Evolutionary conservation across 1,140 invertebrate genomes (phyloP).

Genomic region (Drosophila santomea): DNA sequence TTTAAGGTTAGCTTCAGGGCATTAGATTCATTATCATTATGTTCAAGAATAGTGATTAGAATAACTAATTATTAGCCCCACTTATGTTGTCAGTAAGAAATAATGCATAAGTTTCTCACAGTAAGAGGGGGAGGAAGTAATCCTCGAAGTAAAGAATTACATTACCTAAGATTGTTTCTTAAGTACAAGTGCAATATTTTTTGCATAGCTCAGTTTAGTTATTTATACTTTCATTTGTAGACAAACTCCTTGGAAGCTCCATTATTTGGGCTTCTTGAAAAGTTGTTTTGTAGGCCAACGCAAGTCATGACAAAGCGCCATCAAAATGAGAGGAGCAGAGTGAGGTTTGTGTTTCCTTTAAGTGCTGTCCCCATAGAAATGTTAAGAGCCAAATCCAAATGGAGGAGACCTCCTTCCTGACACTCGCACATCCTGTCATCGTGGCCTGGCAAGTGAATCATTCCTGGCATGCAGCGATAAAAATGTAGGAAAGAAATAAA

Average conservation of each 20-base stretch:
- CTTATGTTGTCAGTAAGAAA: not conserved
- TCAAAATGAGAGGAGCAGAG: not conserved
- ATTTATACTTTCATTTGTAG: slow-evolving; percentile 25
- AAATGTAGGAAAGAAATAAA: slow-evolving; percentile 49
- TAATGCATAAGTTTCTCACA: not conserved
- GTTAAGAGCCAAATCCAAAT: slow-evolving; percentile 50
- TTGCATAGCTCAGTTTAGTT: not conserved
- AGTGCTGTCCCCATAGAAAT: slow-evolving; percentile 59
- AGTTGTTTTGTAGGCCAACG: slow-evolving; percentile 37
- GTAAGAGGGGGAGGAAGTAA: not conserved
- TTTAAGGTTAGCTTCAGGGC: no score
- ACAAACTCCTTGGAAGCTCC: slow-evolving; percentile 9
- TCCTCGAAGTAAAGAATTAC: not conserved
- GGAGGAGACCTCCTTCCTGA: slow-evolving; percentile 64
- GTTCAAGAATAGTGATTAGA: no score
- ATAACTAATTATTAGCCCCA: not conserved
- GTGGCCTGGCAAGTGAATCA: slow-evolving; percentile 72
- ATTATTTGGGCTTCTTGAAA: slow-evolving; percentile 34
- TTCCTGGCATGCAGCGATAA: slow-evolving; percentile 59
- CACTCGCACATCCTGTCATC: slow-evolving; percentile 77
- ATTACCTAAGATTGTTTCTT: not conserved
- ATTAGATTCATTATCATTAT: no score
- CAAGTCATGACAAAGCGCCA: slow-evolving; percentile 31
- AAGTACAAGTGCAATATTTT: slow-evolving; percentile 7
- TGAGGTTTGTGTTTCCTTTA: slow-evolving; percentile 36